Base-by-base conservation (phyloP, 2,888 invertebrate genomes). In the Brassicogethes aeneus region DNA sequence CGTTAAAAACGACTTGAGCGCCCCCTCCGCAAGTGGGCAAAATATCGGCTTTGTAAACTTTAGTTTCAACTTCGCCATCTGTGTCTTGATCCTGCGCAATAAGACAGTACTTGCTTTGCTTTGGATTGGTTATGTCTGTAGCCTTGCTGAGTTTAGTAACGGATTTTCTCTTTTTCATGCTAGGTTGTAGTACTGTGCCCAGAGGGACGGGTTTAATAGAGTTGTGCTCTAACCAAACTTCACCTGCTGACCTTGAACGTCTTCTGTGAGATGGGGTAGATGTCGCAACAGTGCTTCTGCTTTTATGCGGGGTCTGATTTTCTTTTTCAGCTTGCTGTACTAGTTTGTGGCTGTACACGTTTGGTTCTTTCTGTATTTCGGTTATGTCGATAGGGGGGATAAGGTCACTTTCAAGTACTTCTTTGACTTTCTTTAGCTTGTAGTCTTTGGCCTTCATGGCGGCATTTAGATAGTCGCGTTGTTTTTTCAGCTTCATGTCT, bases 11-110 rank as follows among this genome's bases (percentile, higher is more conserved):
- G 0, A 97, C 87, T 60, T 96, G 93, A 0, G 94, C 89, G 0
- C 99, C 97, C 0, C 97, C 97, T 1, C 91, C 88, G 42, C 85
- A 82, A 0, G 97, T 97, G 0, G 91, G 92, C 2, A 95, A 77
- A 2, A 97, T 87, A 63, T 96, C 91, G 10, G 87, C 96, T 79
- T 85, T 97, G 62, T 88, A 91, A 12, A 95, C 63, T 56, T 88
- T 88, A 0, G 96, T 97, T 66, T 93, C 92, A 2, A 97, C 70
- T 59, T 93, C 93, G 0, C 97, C 97, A 53, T 87, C 88, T 0
- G 85, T 82, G 62, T 94, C 94, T 14, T 88, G 83, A 55, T 90
- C 89, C 68, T 97, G 96, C 0, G 93, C 85, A 13, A 93, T 83
- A 0, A 99, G 74, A 50, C 94, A 88, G 65, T 99, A 99, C 59